A percentile compares a stretch with the other conserved stretches of the same genome.
These are phyloP conservation scores for Ommatoiulus sabulosus DNA, from an alignment of 2,888 invertebrate genomes.

Conservation along the genomic window DNA sequence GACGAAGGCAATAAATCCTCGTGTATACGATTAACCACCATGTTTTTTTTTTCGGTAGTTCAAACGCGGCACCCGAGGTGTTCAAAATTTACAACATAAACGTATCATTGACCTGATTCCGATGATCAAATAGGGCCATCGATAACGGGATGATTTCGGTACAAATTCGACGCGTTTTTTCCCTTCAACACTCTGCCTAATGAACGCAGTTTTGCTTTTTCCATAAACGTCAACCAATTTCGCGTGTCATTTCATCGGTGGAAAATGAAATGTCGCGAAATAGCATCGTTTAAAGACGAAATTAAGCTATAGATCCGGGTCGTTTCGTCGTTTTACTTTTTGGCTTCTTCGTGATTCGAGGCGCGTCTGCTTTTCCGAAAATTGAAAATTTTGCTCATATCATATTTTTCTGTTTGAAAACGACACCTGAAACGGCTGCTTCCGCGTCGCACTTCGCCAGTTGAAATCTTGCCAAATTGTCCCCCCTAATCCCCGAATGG, in stretches of 20 bases:
- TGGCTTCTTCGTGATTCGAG: no score
- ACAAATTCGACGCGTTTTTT: background rate
- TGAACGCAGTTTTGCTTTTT: background rate
- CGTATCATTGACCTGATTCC: background rate
- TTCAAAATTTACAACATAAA: background rate
- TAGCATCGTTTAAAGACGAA: background rate
- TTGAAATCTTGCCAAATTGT: constrained; percentile 32
- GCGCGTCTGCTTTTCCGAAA: background rate
- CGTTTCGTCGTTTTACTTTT: no score
- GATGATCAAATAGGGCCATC: background rate
- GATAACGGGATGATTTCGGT: background rate
- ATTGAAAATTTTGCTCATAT: constrained; percentile 39
- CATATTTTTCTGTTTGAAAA: constrained; percentile 39
- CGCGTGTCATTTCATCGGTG: background rate
- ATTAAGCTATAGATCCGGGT: background rate
- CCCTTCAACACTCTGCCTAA: background rate
- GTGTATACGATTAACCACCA: no score
- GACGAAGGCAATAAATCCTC: no score
- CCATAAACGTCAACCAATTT: background rate
- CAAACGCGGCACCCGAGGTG: no score
- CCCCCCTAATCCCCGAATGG: constrained; percentile 28
- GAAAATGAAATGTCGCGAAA: background rate
- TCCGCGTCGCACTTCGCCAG: constrained; percentile 5
- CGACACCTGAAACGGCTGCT: constrained; percentile 36
- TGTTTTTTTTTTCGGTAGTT: no score